Evolutionary conservation across 2,888 invertebrate species (phyloP), one percentile per base, ranked within the genome.

Genomic region (Molanna angustata): DNA sequence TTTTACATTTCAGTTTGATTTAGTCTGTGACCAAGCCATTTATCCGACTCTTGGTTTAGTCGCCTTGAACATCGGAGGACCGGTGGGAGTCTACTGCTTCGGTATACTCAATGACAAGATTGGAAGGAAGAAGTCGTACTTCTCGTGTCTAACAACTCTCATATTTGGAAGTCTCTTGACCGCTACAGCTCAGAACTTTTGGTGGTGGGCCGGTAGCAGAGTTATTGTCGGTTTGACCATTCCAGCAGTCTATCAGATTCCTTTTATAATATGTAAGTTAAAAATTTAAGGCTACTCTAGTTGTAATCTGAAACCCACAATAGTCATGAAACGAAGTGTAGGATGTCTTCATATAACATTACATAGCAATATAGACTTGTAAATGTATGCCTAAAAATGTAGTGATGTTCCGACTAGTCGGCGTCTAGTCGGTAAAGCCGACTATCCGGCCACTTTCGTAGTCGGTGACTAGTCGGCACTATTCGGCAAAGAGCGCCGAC

Each of bases 191-290:
- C 80, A 80, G 39, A 80, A 85, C 64, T 93, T 89, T 67, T 88
- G 88, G 86, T 80, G 82, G 59, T 94, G 94, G 91, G 84, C 89
- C 1, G 73, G 82, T 2, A 89, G 90, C 63, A 79, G 94, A 58
- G 76, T 86, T 14, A 76, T 92, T 42, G 93, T 94, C n/a, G 95
- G 95, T 2, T 72, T 93, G 4, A 92, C 94, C 0, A 90, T 94
- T 64, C 94, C 94, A 2, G 94, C 94, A 1, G 85, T 94, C 33
- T 94, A 94, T 70, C 93, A 94, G 73, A 94, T 94, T 69, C 94
- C 95, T 1, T 94, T 94, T 67, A 94, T 94, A 54, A 93, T 95
- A 65, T 90, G 94, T 94, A 74, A 82, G 86, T 14, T n/a, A n/a
- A n/a, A n/a, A n/a, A n/a, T n/a, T n/a, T n/a, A n/a, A n/a, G n/a